Evolutionary conservation across 1,140 invertebrate genomes (phyloP).

Genomic region (Zaprionus capensis): DNA sequence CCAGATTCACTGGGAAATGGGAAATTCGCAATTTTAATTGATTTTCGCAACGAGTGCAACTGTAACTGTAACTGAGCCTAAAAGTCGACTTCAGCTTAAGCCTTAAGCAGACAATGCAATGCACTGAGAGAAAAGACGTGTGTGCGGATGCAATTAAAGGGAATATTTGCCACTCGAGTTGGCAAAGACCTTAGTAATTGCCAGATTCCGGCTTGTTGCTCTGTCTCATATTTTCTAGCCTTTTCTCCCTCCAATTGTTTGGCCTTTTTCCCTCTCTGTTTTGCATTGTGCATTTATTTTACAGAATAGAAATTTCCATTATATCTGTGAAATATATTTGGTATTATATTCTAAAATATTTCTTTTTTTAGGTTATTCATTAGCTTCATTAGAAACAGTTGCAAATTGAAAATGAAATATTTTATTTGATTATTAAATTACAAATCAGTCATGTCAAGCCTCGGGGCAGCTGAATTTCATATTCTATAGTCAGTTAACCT

Average conservation of each 20-base stretch:
- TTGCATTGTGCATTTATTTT: too few species aligned
- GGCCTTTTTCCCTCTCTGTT: too few species aligned
- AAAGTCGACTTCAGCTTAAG: neutral
- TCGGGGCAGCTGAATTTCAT: too few species aligned
- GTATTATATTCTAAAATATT: neutral
- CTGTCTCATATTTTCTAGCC: too few species aligned
- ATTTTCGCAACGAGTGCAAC: constrained; percentile 19
- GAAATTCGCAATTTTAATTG: constrained; percentile 59
- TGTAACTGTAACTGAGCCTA: neutral
- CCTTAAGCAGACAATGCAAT: neutral
- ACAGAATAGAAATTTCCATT: too few species aligned
- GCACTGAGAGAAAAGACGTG: neutral
- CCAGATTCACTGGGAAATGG: neutral
- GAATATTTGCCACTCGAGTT: neutral
- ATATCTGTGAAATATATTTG: too few species aligned
- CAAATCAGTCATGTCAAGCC: neutral
- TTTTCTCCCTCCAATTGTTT: too few species aligned
- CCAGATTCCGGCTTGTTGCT: neutral
- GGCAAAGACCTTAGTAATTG: neutral
- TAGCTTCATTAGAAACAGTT: too few species aligned
- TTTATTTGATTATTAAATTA: neutral
- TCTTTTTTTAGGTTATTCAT: neutral
- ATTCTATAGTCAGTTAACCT: too few species aligned
- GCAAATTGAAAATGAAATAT: neutral
- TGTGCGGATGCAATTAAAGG: constrained; percentile 1